These are phyloP conservation scores for Leptoclinus maculatus DNA, from an alignment of 2,797 vertebrate species.

Conservation along the genomic window DNA sequence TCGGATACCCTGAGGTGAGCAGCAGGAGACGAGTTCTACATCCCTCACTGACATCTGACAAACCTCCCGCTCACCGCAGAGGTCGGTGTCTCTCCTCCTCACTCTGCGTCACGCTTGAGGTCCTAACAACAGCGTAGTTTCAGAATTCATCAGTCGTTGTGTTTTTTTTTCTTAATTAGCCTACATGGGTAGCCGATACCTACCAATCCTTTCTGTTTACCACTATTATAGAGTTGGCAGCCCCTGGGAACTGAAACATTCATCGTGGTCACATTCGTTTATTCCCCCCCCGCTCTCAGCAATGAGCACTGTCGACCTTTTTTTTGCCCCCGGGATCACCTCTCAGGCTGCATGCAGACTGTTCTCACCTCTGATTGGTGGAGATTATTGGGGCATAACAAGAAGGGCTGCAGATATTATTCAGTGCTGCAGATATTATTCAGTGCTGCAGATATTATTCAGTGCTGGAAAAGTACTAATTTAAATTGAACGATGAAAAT, in stretches of 20 bases:
- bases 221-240: neutral
- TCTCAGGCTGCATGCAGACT: neutral
- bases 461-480: neutral
- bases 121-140: neutral
- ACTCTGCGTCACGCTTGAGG: slow-evolving; percentile 7
- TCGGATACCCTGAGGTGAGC: slow-evolving; percentile 68
- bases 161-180: neutral
- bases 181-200: neutral
- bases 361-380: neutral
- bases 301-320: neutral
- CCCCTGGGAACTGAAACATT: neutral
- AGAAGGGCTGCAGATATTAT: neutral
- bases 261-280: neutral
- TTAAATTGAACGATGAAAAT: neutral
- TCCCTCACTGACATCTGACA: slow-evolving; percentile 77
- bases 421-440: too few species aligned
- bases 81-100: slow-evolving; percentile 33
- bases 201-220: neutral
- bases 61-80: slow-evolving; percentile 53
- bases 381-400: neutral
- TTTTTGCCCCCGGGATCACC: neutral
- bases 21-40: slow-evolving; percentile 73
- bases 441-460: neutral
- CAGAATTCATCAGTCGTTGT: neutral
- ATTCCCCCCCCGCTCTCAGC: neutral